Evolutionary conservation across 2,113 vertebrate genomes (phyloP).

Genomic region (Struthidea cinerea): DNA sequence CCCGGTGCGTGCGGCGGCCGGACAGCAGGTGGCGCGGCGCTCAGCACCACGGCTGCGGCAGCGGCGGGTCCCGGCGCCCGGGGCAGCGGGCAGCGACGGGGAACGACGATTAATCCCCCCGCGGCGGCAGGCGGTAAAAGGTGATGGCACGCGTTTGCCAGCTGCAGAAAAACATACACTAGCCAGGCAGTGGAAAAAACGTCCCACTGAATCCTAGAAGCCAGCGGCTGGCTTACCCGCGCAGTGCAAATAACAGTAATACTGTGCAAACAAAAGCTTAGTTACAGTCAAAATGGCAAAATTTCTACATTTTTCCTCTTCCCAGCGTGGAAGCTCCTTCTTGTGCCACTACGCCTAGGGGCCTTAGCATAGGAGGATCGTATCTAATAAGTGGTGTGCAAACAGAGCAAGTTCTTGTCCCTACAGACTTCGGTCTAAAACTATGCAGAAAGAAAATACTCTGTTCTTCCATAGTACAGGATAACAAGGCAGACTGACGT

Average conservation of each 20-base stretch:
- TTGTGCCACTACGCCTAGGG: fast-evolving
- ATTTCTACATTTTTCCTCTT: neutral
- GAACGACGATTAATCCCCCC: neutral
- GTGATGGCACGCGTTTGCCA: too few relatives aligned
- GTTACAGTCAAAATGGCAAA: neutral
- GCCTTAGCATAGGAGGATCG: neutral
- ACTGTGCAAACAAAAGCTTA: neutral
- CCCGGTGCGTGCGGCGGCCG: neutral
- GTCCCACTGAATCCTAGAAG: neutral
- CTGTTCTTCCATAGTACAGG: neutral
- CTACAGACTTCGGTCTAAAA: neutral
- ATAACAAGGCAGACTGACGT: neutral
- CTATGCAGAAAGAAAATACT: neutral
- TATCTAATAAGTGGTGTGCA: neutral
- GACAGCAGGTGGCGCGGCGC: constrained; percentile 5
- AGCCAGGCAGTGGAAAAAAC: neutral
- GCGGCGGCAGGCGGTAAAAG: neutral
- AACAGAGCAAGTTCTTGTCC: neutral
- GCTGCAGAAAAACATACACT: neutral
- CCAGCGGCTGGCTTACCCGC: neutral
- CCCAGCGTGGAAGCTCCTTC: neutral
- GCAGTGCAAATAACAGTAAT: neutral
- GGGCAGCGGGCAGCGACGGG: neutral
- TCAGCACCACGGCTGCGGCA: neutral
- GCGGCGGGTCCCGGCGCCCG: neutral